Conservation (phyloP, 2,113 vertebrate genomes). For the Dendropsophus ebraccatus region DNA sequence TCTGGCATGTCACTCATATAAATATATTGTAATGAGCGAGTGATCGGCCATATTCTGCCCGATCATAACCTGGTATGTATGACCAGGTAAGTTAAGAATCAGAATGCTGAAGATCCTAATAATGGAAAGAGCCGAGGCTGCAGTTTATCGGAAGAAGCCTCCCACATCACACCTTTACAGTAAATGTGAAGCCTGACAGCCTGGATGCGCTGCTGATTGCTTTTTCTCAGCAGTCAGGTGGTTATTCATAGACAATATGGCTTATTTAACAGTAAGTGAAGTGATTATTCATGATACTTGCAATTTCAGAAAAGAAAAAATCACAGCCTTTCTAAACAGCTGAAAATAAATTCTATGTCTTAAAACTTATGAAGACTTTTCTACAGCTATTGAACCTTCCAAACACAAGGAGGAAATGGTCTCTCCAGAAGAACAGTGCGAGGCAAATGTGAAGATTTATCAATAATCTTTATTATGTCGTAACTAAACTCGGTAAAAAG, state of each 20-base stretch:
- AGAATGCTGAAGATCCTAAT: background rate
- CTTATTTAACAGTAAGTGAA: slow-evolving; percentile 21
- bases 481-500: too few species aligned
- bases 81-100: background rate
- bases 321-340: background rate
- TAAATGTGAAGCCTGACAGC: background rate
- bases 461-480: too few species aligned
- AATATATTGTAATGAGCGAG: too few species aligned
- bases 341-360: background rate
- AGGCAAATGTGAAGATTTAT: too few species aligned
- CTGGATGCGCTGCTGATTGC: background rate
- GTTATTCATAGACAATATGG: slow-evolving; percentile 18
- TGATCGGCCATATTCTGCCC: too few species aligned
- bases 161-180: slow-evolving; percentile 19
- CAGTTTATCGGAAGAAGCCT: background rate
- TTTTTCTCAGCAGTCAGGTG: slow-evolving; percentile 13
- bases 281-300: slow-evolving; percentile 3
- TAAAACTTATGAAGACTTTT: background rate
- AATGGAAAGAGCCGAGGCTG: background rate
- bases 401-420: background rate
- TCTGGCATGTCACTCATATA: too few species aligned
- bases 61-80: too few species aligned
- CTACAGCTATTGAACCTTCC: background rate
- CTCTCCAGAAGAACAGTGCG: too few species aligned
- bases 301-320: background rate